These are phyloP conservation scores for Actinemys pallida DNA, from an alignment of 2,113 vertebrate species.

Conservation along the genomic window DNA sequence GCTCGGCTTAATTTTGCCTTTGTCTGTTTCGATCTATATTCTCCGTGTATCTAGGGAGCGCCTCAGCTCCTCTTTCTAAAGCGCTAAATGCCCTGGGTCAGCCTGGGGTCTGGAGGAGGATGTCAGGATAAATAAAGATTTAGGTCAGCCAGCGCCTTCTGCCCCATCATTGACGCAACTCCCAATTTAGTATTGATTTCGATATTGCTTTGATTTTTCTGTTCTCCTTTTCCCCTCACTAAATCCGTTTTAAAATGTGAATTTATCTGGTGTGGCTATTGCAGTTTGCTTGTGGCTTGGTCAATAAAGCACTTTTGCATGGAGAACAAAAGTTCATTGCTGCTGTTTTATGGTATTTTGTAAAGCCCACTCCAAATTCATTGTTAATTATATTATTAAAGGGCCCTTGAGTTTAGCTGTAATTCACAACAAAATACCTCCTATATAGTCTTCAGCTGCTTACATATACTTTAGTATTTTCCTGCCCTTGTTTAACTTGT, in stretches of 20 bases:
- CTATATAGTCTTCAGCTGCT: not conserved
- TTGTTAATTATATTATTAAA: not conserved
- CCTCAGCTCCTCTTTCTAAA: not conserved
- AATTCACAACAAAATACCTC: not conserved
- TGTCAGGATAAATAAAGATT: accelerated
- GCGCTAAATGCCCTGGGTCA: not conserved
- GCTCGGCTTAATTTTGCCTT: not conserved
- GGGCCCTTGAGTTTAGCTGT: not conserved
- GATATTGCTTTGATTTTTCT: accelerated
- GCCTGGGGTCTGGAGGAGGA: accelerated
- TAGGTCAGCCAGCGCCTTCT: not conserved
- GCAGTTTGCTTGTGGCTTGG: not conserved
- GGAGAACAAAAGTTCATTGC: not conserved
- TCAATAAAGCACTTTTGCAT: no score
- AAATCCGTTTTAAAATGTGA: not conserved
- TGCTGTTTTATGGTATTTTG: not conserved
- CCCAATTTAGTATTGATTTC: not conserved
- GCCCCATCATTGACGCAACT: not conserved
- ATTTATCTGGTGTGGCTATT: not conserved
- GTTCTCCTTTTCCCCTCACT: not conserved
- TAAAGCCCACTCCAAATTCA: no score
- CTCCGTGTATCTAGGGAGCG: not conserved
- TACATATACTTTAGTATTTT: not conserved
- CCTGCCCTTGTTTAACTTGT: not conserved
- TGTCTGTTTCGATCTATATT: accelerated